A percentile compares a stretch with the other conserved stretches of the same genome.
Conservation (phyloP, 2,113 vertebrate genomes). For the Anarrhichthys ocellatus region DNA sequence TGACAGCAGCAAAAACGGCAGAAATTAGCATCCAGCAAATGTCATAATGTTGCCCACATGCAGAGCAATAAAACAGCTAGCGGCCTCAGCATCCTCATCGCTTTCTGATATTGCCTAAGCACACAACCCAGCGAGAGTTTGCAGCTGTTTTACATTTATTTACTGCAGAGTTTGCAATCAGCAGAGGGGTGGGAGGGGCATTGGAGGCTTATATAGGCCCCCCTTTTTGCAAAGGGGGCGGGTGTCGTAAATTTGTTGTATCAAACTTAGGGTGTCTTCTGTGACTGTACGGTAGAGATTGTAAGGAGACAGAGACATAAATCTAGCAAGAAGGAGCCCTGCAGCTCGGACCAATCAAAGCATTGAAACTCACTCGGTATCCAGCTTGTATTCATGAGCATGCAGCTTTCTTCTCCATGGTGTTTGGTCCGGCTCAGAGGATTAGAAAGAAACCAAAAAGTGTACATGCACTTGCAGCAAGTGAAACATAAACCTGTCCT, state of each 20-base stretch:
- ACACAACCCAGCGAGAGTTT: slow-evolving; percentile 66
- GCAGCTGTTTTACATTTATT: slow-evolving; percentile 70
- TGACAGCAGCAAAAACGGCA: slow-evolving; percentile 12
- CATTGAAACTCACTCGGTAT: slow-evolving; percentile 10
- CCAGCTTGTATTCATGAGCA: slow-evolving; percentile 13
- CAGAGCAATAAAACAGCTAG: slow-evolving; percentile 69
- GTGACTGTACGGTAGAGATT: not conserved
- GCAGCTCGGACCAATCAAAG: slow-evolving; percentile 9
- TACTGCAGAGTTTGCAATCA: slow-evolving; percentile 49
- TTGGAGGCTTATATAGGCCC: not conserved
- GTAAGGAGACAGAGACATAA: not conserved
- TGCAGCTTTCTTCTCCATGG: slow-evolving; percentile 12
- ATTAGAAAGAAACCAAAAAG: slow-evolving; percentile 43
- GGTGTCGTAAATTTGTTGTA: not conserved
- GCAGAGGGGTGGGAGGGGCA: not conserved
- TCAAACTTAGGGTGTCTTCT: not conserved
- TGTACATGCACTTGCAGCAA: slow-evolving; percentile 25
- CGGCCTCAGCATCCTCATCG: slow-evolving; percentile 45
- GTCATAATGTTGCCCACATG: slow-evolving; percentile 60
- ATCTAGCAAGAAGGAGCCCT: slow-evolving; percentile 10
- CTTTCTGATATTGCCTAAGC: slow-evolving; percentile 40
- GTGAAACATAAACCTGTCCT: slow-evolving; percentile 28
- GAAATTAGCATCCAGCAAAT: slow-evolving; percentile 67
- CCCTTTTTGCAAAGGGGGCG: not conserved
- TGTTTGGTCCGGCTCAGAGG: not conserved